A percentile compares a stretch with the other conserved stretches of the same genome.
Evolutionary conservation across 2,797 vertebrate genomes (phyloP).

Genomic region (Poecilia wingei): DNA sequence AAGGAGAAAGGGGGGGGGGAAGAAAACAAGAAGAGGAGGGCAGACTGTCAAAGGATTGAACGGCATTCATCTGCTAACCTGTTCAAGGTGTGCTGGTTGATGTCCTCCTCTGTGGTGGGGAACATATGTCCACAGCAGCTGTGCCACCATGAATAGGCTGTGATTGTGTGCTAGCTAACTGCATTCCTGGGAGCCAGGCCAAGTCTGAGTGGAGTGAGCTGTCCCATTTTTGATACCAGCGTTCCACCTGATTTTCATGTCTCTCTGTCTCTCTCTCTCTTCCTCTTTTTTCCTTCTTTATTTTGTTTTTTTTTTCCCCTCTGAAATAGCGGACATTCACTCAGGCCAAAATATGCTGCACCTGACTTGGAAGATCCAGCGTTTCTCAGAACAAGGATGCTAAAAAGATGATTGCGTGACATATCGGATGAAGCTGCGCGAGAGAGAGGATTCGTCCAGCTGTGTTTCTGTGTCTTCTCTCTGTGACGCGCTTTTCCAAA

Average conservation of each 20-base stretch:
- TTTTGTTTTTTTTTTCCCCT: conserved; percentile 7
- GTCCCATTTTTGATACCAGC: conserved; percentile 72
- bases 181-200: conserved; percentile 82
- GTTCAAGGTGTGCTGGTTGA: conserved; percentile 82
- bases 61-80: conserved; percentile 83
- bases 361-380: conserved; percentile 32
- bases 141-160: conserved; percentile 80
- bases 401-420: conserved; percentile 49
- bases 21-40: conserved; percentile 62
- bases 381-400: conserved; percentile 37
- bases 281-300: not conserved
- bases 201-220: conserved; percentile 79
- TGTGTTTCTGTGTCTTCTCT: conserved; percentile 30
- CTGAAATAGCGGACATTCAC: conserved; percentile 35
- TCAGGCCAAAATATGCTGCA: conserved; percentile 46
- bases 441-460: conserved; percentile 39
- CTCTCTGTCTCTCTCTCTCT: conserved; percentile 16
- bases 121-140: conserved; percentile 86
- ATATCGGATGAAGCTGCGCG: conserved; percentile 29
- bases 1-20: conserved; percentile 46
- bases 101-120: conserved; percentile 79
- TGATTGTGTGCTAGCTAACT: conserved; percentile 78
- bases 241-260: conserved; percentile 75
- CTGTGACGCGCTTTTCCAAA: conserved; percentile 38
- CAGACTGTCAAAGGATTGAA: conserved; percentile 77